A percentile compares a stretch with the other conserved stretches of the same genome.
Conservation (phyloP, 1,140 invertebrate genomes). For the Delia radicum region DNA sequence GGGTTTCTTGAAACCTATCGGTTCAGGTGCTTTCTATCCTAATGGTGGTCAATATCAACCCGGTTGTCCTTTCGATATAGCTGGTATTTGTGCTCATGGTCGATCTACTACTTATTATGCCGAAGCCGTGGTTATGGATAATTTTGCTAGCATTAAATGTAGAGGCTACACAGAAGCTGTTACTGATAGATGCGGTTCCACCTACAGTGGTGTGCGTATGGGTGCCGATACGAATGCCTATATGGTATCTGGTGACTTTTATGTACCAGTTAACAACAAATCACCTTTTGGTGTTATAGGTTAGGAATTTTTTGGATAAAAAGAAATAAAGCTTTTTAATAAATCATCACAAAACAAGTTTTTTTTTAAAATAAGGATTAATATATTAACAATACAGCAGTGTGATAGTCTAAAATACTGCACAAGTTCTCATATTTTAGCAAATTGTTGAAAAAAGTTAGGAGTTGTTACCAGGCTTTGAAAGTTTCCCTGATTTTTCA, state of each 20-base stretch:
- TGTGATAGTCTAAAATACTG: too few relatives aligned
- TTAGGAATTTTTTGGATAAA: too few relatives aligned
- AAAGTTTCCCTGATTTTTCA: too few relatives aligned
- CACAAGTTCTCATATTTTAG: too few relatives aligned
- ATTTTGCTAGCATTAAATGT: conserved; percentile 41
- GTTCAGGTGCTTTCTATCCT: conserved; percentile 60
- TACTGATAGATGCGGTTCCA: conserved; percentile 36
- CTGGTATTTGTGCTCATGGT: conserved; percentile 55
- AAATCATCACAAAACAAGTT: too few relatives aligned
- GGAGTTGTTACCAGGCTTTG: too few relatives aligned
- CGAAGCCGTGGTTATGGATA: conserved; percentile 51
- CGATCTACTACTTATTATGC: conserved; percentile 62
- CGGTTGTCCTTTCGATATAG: conserved; percentile 57
- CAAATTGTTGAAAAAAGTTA: too few relatives aligned
- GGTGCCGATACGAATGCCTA: conserved; percentile 51
- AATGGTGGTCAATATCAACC: conserved; percentile 59
- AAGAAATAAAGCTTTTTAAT: too few relatives aligned
- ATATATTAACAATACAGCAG: too few relatives aligned
- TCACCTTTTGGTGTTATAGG: conserved; percentile 43
- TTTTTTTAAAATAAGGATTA: too few relatives aligned
- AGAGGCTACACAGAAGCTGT: conserved; percentile 38
- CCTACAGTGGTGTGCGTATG: conserved; percentile 47
- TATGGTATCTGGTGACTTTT: conserved; percentile 49
- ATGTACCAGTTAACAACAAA: conserved; percentile 44
- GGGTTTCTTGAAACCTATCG: conserved; percentile 58